Conservation (phyloP, 2,797 vertebrate genomes). For the Cottoperca gobio region DNA sequence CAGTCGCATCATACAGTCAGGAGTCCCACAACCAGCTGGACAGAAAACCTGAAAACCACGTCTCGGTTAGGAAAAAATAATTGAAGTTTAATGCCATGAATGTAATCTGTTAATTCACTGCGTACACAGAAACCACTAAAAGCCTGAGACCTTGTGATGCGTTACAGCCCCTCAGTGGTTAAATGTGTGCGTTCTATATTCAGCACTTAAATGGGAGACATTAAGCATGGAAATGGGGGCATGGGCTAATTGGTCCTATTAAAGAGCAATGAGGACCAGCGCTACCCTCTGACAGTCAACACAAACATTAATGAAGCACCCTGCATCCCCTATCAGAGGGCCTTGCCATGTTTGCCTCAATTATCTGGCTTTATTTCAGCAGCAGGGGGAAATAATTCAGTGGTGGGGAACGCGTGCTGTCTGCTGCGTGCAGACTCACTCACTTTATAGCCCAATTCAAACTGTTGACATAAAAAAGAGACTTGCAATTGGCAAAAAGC, state of each 20-base stretch:
- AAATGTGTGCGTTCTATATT: constrained; percentile 50
- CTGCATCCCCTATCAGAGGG: constrained; percentile 59
- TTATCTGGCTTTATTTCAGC: constrained; percentile 74
- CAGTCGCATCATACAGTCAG: background rate
- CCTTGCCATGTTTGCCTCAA: constrained; percentile 70
- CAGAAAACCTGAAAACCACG: background rate
- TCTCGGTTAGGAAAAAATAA: background rate
- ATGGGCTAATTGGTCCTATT: constrained; percentile 78
- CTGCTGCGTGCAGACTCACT: constrained; percentile 19
- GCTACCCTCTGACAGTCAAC: constrained; percentile 72
- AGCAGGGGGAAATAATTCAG: constrained; percentile 51
- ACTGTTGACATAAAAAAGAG: constrained; percentile 47
- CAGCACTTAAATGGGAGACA: constrained; percentile 65
- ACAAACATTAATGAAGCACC: constrained; percentile 77
- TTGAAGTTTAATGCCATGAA: constrained; percentile 16
- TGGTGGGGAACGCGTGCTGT: background rate
- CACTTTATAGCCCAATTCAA: constrained; percentile 43
- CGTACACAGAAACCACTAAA: constrained; percentile 50
- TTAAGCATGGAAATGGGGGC: constrained; percentile 74
- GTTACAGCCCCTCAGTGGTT: constrained; percentile 48
- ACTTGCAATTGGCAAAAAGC: constrained; percentile 48
- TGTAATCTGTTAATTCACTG: constrained; percentile 30
- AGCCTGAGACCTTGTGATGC: constrained; percentile 52
- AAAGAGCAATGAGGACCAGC: constrained; percentile 70
- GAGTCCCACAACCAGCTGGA: background rate